Base-by-base conservation (phyloP, 2,888 invertebrate species). In the Erebia epiphron region DNA sequence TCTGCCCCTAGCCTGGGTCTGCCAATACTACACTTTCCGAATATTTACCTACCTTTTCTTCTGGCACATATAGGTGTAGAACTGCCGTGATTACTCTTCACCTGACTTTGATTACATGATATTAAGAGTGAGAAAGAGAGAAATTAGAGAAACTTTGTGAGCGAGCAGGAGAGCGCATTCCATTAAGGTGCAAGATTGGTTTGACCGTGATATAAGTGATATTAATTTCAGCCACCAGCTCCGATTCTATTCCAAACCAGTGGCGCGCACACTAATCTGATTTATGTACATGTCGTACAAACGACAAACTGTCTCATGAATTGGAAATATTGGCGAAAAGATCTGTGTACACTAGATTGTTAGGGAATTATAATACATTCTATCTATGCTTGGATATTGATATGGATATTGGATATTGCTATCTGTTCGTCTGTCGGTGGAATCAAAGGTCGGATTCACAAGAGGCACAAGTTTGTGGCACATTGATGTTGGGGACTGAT, bases 251-350 rank as follows among this genome's bases (percentile, higher is more conserved):
- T 18, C 21, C 64, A 52, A 69, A 49, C 58, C 69, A 65, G 41
- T 69, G 60, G 50, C 69, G 69, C 65, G 50, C 64, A 65, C 52
- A 21, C 61, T 64, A 60, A 50, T 21, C 69, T 60, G 69, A 69
- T 69, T 69, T 69, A 69, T 69, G 41, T 69, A 41, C 16, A 43
- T 60, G 69, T 69, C 52, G 65, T 65, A 65, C 58, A 60, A 69
- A 69, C 65, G 69, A 65, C 69, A 69, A 65, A 60, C 49, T 65
- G 58, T 65, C 69, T 63, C 69, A 65, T 69, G 57, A 63, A 68
- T 57, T 60, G 64, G 64, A 65, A 69, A 69, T 69, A 69, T 58
- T 64, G 58, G 57, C 58, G 56, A 62, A 63, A 63, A 63, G 63
- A 66, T 66, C 65, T 56, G 41, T 66, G 65, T 56, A 66, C 21